These are phyloP conservation scores for Staurois parvus DNA, from an alignment of 2,797 vertebrate genomes.

Conservation along the genomic window DNA sequence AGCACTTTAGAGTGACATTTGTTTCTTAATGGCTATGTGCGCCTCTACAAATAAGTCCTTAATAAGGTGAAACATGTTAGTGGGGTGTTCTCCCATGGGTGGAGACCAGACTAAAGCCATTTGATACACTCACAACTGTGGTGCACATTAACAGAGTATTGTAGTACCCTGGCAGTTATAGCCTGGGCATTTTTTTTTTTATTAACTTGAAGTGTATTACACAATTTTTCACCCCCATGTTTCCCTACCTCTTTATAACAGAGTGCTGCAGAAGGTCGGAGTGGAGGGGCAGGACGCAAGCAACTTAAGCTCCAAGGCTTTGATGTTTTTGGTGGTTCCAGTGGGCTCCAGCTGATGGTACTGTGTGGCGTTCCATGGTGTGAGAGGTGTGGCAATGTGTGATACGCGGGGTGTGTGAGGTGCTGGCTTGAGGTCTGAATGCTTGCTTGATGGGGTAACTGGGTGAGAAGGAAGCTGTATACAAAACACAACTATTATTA, in stretches of 20 bases:
- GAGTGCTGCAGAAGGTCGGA: conserved; percentile 94
- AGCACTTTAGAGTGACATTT: too few species aligned
- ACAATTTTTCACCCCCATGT: neutral
- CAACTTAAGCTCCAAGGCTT: conserved; percentile 99
- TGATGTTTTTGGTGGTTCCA: conserved; percentile 96
- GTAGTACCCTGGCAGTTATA: too few species aligned
- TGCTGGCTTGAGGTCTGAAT: conserved; percentile 89
- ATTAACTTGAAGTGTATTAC: neutral
- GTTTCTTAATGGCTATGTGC: too few species aligned
- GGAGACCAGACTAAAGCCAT: too few species aligned
- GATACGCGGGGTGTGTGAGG: conserved; percentile 92
- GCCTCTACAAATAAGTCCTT: too few species aligned
- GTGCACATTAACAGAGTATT: too few species aligned
- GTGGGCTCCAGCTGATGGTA: conserved; percentile 93
- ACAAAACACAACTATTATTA: neutral
- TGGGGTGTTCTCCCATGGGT: too few species aligned
- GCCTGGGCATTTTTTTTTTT: too few species aligned
- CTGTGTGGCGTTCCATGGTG: conserved; percentile 91
- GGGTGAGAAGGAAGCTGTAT: conserved; percentile 93
- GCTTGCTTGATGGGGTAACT: conserved; percentile 90
- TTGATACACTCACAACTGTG: too few species aligned
- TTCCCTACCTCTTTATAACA: conserved; percentile 95
- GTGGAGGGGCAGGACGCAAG: conserved; percentile 90
- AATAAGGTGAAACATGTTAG: too few species aligned
- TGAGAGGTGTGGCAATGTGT: conserved; percentile 95